Evolutionary conservation across 2,797 vertebrate species (phyloP).

Genomic region (Triplophysa yarkandensis): DNA sequence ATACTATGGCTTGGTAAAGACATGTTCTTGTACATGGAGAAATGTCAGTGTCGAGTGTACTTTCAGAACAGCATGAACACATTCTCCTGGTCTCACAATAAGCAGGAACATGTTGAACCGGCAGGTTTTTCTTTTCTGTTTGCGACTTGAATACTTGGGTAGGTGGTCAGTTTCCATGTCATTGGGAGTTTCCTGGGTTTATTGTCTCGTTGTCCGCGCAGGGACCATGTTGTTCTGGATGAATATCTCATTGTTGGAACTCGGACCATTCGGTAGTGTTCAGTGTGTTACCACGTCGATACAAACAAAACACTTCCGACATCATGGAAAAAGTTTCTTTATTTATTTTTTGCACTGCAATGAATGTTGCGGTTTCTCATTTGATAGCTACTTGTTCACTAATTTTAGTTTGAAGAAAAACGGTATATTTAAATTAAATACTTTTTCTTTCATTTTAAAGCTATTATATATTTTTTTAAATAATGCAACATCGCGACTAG

Average conservation of each 20-base stretch:
- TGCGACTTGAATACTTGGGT: constrained; percentile 70
- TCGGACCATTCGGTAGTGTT: constrained; percentile 58
- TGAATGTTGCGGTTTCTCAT: too few species aligned
- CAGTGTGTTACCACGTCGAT: constrained; percentile 33
- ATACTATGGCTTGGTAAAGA: not conserved
- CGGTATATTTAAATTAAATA: too few species aligned
- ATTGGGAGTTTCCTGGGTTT: constrained; percentile 63
- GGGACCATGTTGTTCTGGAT: constrained; percentile 60
- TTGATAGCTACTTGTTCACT: too few species aligned
- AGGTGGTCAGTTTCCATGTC: constrained; percentile 73
- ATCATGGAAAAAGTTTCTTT: constrained; percentile 12
- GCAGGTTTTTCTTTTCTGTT: constrained; percentile 58
- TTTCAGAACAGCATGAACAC: constrained; percentile 4
- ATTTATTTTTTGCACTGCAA: too few species aligned
- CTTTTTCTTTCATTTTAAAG: too few species aligned
- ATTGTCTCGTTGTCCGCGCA: constrained; percentile 60
- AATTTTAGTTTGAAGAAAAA: too few species aligned
- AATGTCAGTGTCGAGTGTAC: constrained; percentile 42
- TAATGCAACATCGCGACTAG: too few species aligned
- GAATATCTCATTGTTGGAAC: constrained; percentile 59
- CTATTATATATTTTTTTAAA: too few species aligned
- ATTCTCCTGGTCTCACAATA: constrained; percentile 30
- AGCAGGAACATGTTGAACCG: constrained; percentile 56
- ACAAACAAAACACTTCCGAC: constrained; percentile 2
- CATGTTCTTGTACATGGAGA: constrained; percentile 22